A percentile compares a stretch with the other conserved stretches of the same genome.
phyloP scores from a whole-genome alignment of 2,113 vertebrate species.

The Clarias magur region DNA sequence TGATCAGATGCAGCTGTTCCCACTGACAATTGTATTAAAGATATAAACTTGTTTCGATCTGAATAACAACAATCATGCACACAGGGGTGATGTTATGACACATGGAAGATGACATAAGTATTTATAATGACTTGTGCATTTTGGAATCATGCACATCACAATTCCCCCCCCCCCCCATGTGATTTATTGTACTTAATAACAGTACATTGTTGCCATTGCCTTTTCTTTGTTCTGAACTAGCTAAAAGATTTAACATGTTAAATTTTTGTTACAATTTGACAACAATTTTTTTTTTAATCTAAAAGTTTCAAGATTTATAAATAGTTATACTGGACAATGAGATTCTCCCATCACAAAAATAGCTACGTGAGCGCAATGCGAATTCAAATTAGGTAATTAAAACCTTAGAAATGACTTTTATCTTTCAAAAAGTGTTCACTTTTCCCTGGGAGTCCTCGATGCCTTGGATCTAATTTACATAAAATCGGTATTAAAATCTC shows the following conservation, averaged over 20 bases:
- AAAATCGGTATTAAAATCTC: neutral
- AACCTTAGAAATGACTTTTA: neutral
- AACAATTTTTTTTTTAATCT: too few species aligned
- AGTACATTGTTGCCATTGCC: neutral
- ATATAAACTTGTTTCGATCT: slow-evolving; percentile 84
- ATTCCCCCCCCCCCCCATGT: neutral
- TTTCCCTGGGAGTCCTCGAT: neutral
- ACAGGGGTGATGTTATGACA: slow-evolving; percentile 11
- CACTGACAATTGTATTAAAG: slow-evolving; percentile 91
- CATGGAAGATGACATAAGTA: neutral
- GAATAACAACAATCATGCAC: slow-evolving; percentile 89
- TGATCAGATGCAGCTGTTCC: slow-evolving; percentile 90
- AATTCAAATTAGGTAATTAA: neutral
- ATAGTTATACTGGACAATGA: neutral
- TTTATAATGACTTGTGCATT: neutral
- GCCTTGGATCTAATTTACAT: neutral
- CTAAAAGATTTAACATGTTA: neutral
- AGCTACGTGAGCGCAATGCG: neutral
- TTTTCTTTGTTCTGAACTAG: neutral
- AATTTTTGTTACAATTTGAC: too few species aligned
- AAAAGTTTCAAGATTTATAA: neutral
- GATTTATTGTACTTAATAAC: neutral
- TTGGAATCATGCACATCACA: neutral
- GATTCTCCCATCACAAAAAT: neutral
- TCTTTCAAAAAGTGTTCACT: neutral